Conservation (phyloP, 1,140 invertebrate genomes). For the Latrodectus geometricus region DNA sequence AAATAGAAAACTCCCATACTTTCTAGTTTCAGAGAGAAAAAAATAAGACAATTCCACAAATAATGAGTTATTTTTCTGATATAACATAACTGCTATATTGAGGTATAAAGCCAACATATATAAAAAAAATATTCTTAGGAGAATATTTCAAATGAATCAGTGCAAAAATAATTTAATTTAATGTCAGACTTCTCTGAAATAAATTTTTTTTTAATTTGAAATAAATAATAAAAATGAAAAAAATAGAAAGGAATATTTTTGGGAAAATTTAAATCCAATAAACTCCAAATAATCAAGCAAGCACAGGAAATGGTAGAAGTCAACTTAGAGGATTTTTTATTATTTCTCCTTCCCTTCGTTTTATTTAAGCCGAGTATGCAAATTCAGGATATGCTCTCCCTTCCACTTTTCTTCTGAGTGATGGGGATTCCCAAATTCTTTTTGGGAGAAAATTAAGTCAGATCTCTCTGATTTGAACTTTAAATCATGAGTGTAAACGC, state of each 20-base stretch:
- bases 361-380: slow-evolving; percentile 31
- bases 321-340: background rate
- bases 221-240: background rate
- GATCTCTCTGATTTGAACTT: background rate
- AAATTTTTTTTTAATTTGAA: background rate
- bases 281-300: slow-evolving; percentile 24
- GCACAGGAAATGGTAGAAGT: slow-evolving; percentile 3
- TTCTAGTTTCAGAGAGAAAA: no score
- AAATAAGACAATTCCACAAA: no score
- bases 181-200: background rate
- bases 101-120: no score
- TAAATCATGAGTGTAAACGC: slow-evolving; percentile 31
- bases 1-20: no score
- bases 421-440: slow-evolving; percentile 28
- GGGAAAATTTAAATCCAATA: slow-evolving; percentile 54
- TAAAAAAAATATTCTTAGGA: no score
- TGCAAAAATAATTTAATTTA: no score
- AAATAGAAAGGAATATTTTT: background rate
- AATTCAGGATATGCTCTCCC: slow-evolving; percentile 13
- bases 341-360: slow-evolving; percentile 23
- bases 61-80: no score
- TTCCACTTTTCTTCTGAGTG: background rate
- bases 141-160: no score
- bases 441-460: slow-evolving; percentile 22
- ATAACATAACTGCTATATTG: no score